Evolutionary conservation across 2,888 invertebrate species (phyloP).

Genomic region (Ceratothoa steindachneri): DNA sequence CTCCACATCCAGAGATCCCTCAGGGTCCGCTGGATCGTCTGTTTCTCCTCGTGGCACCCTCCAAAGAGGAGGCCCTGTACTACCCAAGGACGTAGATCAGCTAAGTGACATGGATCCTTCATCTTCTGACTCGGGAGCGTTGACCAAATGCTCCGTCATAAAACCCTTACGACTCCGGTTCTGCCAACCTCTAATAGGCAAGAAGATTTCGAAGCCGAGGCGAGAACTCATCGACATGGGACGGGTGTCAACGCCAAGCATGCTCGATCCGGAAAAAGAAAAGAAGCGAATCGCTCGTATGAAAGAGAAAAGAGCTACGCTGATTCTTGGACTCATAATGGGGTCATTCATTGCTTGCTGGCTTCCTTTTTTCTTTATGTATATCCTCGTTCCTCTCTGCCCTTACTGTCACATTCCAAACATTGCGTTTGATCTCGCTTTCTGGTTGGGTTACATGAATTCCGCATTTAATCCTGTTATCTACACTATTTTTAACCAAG

Average conservation of each 20-base stretch:
- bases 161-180: constrained; percentile 80
- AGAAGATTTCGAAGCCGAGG: constrained; percentile 48
- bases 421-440: constrained; percentile 83
- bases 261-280: constrained; percentile 83
- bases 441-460: constrained; percentile 97
- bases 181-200: constrained; percentile 62
- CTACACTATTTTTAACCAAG: constrained; percentile 95
- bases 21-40: constrained; percentile 18
- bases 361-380: constrained; percentile 95
- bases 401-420: constrained; percentile 70
- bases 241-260: constrained; percentile 52
- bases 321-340: constrained; percentile 95
- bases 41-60: constrained; percentile 36
- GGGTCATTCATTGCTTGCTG: constrained; percentile 97
- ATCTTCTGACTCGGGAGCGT: constrained; percentile 84
- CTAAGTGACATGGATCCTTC: constrained; percentile 89
- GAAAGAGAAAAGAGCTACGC: constrained; percentile 91
- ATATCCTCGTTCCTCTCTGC: constrained; percentile 79
- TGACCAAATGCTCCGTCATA: constrained; percentile 83
- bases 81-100: constrained; percentile 70
- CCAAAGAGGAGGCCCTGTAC: constrained; percentile 28
- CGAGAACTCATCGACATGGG: constrained; percentile 52
- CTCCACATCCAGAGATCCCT: constrained; percentile 16
- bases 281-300: constrained; percentile 88
- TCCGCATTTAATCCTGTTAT: constrained; percentile 88